Percentiles rank a stretch among this genome's conserved stretches.
Evolutionary conservation across 2,113 vertebrate species (phyloP).

Genomic region (Rhabdornis inornatus): DNA sequence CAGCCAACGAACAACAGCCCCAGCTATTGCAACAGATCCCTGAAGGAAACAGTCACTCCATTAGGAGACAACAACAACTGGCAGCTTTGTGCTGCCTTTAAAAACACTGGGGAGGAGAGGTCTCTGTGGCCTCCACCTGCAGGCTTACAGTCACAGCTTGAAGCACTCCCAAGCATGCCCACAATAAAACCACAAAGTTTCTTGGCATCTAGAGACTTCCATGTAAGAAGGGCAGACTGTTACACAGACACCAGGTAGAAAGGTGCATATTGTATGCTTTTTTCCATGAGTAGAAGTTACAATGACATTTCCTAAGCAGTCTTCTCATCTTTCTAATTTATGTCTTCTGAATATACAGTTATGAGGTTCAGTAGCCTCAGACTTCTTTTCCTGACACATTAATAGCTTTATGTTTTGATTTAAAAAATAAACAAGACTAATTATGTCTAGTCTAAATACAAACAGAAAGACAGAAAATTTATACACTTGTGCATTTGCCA

Average conservation of each 20-base stretch:
- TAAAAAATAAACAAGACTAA: neutral
- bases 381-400: neutral
- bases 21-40: conserved; percentile 97
- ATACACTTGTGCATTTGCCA: neutral
- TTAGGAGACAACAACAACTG: neutral
- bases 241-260: neutral
- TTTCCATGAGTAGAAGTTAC: neutral
- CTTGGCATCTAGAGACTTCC: neutral
- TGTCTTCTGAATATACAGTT: neutral
- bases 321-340: neutral
- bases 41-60: conserved; percentile 45
- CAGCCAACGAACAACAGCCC: conserved; percentile 92
- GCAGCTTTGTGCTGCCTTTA: neutral
- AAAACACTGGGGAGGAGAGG: neutral
- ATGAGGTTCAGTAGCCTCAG: neutral
- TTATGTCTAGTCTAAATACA: neutral
- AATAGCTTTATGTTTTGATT: neutral
- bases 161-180: neutral
- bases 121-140: neutral
- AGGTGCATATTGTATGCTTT: neutral
- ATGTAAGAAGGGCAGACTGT: neutral
- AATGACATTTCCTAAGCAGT: neutral
- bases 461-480: neutral
- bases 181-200: neutral
- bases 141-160: neutral